Percentiles rank a stretch among this genome's conserved stretches.
phyloP scores from a whole-genome alignment of 2,113 vertebrate genomes.

The Lepisosteus oculatus region DNA sequence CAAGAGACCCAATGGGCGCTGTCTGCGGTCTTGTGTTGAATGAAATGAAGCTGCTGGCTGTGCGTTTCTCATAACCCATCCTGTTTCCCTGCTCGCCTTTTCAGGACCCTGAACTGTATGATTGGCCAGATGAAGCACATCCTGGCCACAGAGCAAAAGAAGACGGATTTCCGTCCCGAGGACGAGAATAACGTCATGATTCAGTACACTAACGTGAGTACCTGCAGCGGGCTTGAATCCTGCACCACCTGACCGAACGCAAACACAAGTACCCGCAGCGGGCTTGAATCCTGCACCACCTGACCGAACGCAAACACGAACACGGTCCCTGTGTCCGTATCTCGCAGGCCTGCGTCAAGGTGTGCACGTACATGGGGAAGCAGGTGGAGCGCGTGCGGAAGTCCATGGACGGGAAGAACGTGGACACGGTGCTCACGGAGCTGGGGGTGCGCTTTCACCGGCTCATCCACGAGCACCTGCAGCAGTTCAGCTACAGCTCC shows the following conservation, averaged over 20 bases:
- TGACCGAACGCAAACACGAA: not conserved
- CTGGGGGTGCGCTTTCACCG: constrained; percentile 95
- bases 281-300: not conserved
- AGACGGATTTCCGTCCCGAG: constrained; percentile 97
- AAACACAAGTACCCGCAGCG: not conserved
- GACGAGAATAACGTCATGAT: constrained; percentile 97
- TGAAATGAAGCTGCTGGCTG: too few relatives aligned
- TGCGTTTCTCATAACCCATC: not conserved
- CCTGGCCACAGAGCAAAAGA: constrained; percentile 91
- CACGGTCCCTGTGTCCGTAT: not conserved
- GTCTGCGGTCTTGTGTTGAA: too few relatives aligned
- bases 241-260: not conserved
- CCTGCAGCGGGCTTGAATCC: not conserved
- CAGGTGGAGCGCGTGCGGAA: constrained; percentile 93
- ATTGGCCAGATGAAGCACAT: constrained; percentile 98
- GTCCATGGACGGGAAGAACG: constrained; percentile 98
- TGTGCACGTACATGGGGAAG: constrained; percentile 87
- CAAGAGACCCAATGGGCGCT: too few relatives aligned
- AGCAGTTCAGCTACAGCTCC: constrained; percentile 95
- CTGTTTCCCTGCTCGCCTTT: constrained; percentile 1
- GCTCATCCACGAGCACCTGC: constrained; percentile 93
- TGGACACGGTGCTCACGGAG: constrained; percentile 93
- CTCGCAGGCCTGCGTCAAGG: constrained; percentile 89
- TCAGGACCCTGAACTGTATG: constrained; percentile 98
- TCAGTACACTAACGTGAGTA: constrained; percentile 91